phyloP scores from a whole-genome alignment of 2,888 invertebrate genomes.

The Dyspetes luteomarginatus region DNA sequence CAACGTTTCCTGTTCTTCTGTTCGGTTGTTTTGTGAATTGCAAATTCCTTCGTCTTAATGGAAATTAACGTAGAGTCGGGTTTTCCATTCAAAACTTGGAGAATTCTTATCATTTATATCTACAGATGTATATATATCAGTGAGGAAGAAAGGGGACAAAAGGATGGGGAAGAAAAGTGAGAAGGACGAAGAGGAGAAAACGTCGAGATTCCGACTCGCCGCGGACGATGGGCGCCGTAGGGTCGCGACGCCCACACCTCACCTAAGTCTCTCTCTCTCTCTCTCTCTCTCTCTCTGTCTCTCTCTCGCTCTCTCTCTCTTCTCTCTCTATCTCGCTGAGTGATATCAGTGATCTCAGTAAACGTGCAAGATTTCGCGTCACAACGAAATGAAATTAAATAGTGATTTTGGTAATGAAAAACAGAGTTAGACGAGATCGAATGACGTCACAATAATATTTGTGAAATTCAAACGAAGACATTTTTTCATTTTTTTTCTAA shows the following conservation, averaged over 20 bases:
- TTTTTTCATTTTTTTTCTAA: background rate
- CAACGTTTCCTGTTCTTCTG: constrained; percentile 1
- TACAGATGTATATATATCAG: background rate
- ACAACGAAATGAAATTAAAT: background rate
- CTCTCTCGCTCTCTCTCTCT: background rate
- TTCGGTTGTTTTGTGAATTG: constrained; percentile 52
- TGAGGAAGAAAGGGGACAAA: constrained; percentile 25
- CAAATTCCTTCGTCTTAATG: constrained; percentile 61
- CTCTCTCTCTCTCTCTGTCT: background rate
- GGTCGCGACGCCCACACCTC: constrained; percentile 61
- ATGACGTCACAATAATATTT: background rate
- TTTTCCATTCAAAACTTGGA: constrained; percentile 32
- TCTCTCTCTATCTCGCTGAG: background rate
- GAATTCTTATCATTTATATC: background rate
- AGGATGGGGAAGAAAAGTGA: constrained; percentile 23
- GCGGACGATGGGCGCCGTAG: constrained; percentile 51
- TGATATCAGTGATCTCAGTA: too few relatives aligned
- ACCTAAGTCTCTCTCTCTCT: too few relatives aligned
- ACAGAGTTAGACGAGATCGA: background rate
- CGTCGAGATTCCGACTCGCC: constrained; percentile 41
- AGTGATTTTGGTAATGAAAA: background rate
- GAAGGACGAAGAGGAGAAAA: constrained; percentile 34
- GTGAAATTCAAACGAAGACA: background rate
- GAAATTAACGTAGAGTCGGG: constrained; percentile 53
- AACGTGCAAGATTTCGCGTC: background rate